Conservation (phyloP, 2,888 invertebrate species). For the Cryptus armator region DNA sequence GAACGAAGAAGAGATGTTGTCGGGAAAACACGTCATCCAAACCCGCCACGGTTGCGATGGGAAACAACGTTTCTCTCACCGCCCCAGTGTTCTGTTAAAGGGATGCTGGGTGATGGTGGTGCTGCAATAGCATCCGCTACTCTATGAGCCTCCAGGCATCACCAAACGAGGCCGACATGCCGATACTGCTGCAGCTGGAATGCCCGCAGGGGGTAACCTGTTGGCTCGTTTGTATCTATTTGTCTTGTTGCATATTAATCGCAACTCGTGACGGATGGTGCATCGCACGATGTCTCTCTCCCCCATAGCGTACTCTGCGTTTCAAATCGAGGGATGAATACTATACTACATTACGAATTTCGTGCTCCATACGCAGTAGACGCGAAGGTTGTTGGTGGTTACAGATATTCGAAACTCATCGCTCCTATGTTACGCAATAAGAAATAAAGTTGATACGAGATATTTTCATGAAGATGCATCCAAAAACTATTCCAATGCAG, state of each 20-base stretch:
- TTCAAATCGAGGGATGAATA: slow-evolving; percentile 43
- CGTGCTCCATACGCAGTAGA: neutral
- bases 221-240: slow-evolving; percentile 74
- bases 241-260: slow-evolving; percentile 70
- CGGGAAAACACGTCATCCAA: slow-evolving; percentile 71
- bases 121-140: slow-evolving; percentile 50
- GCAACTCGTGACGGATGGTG: slow-evolving; percentile 54
- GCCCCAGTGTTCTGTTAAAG: slow-evolving; percentile 44
- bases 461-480: too few relatives aligned
- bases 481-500: neutral
- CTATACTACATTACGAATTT: neutral
- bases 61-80: slow-evolving; percentile 59
- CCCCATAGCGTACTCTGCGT: slow-evolving; percentile 20
- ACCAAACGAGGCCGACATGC: slow-evolving; percentile 49
- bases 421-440: too few relatives aligned
- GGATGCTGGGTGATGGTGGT: slow-evolving; percentile 47
- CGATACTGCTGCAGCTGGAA: slow-evolving; percentile 38
- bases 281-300: slow-evolving; percentile 33
- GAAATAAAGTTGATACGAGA: too few relatives aligned
- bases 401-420: too few relatives aligned
- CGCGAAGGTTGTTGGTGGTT: too few relatives aligned
- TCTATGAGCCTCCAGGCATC: slow-evolving; percentile 43
- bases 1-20: slow-evolving; percentile 71
- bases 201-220: slow-evolving; percentile 71
- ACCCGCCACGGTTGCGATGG: slow-evolving; percentile 48